Percentiles rank a stretch among this genome's conserved stretches.
Conservation (phyloP, 2,888 invertebrate species). For the Brachyptera risi region DNA sequence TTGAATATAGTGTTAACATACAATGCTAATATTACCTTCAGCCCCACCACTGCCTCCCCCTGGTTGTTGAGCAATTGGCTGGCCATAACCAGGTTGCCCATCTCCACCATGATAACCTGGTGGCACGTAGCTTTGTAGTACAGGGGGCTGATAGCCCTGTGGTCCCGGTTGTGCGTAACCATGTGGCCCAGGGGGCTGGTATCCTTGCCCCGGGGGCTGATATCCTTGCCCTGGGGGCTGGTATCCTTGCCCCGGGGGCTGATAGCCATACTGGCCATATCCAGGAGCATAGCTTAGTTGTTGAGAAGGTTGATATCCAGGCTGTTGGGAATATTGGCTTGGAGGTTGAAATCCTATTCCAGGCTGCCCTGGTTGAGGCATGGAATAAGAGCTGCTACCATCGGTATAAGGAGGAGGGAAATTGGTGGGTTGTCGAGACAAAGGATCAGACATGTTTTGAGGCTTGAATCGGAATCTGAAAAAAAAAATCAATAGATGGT, state of each 20-base stretch:
- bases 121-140: constrained; percentile 22
- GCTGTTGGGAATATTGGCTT: constrained; percentile 36
- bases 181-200: neutral
- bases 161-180: neutral
- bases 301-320: constrained; percentile 37
- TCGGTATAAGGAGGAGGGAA: constrained; percentile 31
- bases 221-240: too few species aligned
- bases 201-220: constrained; percentile 27
- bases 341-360: constrained; percentile 42
- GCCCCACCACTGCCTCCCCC: constrained; percentile 16
- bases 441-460: neutral
- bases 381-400: constrained; percentile 30
- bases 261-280: constrained; percentile 31
- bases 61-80: constrained; percentile 32
- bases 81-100: too few species aligned
- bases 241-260: neutral
- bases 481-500: too few species aligned
- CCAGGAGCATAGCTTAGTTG: too few species aligned
- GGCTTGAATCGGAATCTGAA: neutral
- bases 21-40: too few species aligned
- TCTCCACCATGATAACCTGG: constrained; percentile 37
- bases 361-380: constrained; percentile 25
- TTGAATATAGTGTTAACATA: too few species aligned
- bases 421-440: neutral
- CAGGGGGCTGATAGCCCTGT: constrained; percentile 24